Base-by-base conservation (phyloP, 1,140 invertebrate genomes). In the Drosophila baimaii region DNA sequence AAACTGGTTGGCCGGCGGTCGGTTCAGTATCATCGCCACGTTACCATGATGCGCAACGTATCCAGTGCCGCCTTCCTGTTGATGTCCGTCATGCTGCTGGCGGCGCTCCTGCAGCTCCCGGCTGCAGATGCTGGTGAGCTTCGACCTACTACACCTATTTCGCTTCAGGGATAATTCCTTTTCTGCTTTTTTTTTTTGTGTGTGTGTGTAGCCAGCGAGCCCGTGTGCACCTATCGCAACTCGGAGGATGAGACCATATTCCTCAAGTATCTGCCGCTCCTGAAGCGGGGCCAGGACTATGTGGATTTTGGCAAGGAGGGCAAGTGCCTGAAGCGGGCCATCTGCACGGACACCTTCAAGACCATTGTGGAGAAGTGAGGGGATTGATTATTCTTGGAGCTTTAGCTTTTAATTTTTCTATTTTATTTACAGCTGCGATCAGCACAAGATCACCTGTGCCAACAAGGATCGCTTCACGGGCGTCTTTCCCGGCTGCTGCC, bases 281-380 rank as follows among this genome's bases (percentile, higher is more conserved):
- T 89, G 25, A 81, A 64, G 33, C 75, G 74, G 9, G 90, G 90
- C 3, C 55, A 91, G 71, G 90, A 91, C 25, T 91, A 91, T 70
- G 90, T 91, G 17, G 90, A 91, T 47, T 91, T 91, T 49, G 88
- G 79, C 21, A 59, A 76, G 19, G 80, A 91, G 39, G 90, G 90
- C 39, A 90, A 77, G 52, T 91, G 90, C 58, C 56, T 90, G 3
- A 91, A 90, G 66, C 73, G 75, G 15, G 90, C 88, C 39, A 75
- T 78, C 19, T 91, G 90, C 65, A 71, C 77, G 15, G 90, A 91
- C 15, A 89, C 81, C 6, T 91, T 90, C 54, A 80, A 81, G 49
- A 91, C 81, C 19, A 49, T 72, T 9, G 75, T 91, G 21, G 90
- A 91, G 57, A 81, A 86, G 90, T 91, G 39, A 90, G n/a, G n/a